phyloP scores from a whole-genome alignment of 2,113 vertebrate species.

The Bettongia penicillata region DNA sequence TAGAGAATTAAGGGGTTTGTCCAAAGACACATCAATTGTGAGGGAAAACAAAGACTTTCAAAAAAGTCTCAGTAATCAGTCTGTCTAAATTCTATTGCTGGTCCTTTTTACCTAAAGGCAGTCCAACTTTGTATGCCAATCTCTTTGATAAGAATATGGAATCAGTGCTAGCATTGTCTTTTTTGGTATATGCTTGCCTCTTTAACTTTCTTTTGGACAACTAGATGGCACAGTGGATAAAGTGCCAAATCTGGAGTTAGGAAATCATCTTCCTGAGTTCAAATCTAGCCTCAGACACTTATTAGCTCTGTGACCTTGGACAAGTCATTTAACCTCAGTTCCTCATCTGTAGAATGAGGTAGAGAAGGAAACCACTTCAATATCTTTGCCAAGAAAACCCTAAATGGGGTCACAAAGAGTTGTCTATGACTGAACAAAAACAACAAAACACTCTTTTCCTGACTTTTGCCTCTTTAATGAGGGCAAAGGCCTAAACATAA shows the following conservation, averaged over 20 bases:
- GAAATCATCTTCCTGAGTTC: neutral
- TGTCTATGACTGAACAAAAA: neutral
- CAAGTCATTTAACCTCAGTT: neutral
- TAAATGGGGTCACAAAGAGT: neutral
- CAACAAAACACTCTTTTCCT: neutral
- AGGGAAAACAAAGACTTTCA: neutral
- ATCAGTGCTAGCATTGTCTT: neutral
- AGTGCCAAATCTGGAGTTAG: neutral
- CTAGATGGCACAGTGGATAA: neutral
- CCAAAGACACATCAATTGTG: too few species aligned
- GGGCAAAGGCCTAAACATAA: neutral
- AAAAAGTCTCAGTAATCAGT: neutral
- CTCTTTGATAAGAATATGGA: neutral
- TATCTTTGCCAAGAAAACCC: neutral
- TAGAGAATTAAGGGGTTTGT: too few species aligned
- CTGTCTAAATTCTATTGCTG: neutral
- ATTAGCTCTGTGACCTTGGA: neutral
- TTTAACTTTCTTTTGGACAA: neutral
- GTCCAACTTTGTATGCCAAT: neutral
- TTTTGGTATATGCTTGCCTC: neutral
- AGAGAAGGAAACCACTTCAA: neutral
- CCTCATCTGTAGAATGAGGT: neutral
- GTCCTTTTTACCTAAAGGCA: neutral
- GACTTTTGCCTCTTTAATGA: neutral
- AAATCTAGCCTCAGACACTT: neutral